Evolutionary conservation across 2,888 invertebrate species (phyloP), one percentile per base, ranked within the genome.

Genomic region (Resseliella maxima): DNA sequence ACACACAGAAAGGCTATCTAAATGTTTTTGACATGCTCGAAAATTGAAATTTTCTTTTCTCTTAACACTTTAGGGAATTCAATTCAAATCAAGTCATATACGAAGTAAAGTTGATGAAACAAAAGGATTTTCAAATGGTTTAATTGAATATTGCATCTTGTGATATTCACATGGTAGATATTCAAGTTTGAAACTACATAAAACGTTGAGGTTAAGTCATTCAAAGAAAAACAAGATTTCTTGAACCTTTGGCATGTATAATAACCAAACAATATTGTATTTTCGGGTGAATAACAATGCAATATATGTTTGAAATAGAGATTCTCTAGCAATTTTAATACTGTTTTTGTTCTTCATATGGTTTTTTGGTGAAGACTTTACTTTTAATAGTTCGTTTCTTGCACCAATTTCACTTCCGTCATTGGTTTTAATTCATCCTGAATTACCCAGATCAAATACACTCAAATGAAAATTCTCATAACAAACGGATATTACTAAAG

Each of bases 1-100:
- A n/a, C n/a, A n/a, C n/a, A n/a, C n/a, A n/a, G n/a, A 31, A 31
- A 72, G 10, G 72, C 3, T 59, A 5, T 18, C 15, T 5, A 31
- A 31, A n/a, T 72, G 72, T 72, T 72, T 72, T 72, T 72, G 72
- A 72, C 72, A 72, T 72, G 2, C 72, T 31, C n/a, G 72, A 72
- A 72, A 27, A 72, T 72, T 15, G n/a, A 35, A 72, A 72, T 31
- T 27, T 27, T 27, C 35, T 72, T 72, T 31, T 5, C 59, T 59
- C 27, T 59, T 27, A n/a, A 24, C 24, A 59, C 59, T 59, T 59
- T 50, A 50, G 46, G 46, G 46, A 50, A 50, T 41, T 50, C n/a
- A 50, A 15, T 50, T 8, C 46, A 18, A 6, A 15, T 50, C 46
- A 18, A 15, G 24, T 24, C 59, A 59, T 1, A 59, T n/a, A 41